phyloP scores from a whole-genome alignment of 2,888 invertebrate genomes.

The Plagiodera versicolora region DNA sequence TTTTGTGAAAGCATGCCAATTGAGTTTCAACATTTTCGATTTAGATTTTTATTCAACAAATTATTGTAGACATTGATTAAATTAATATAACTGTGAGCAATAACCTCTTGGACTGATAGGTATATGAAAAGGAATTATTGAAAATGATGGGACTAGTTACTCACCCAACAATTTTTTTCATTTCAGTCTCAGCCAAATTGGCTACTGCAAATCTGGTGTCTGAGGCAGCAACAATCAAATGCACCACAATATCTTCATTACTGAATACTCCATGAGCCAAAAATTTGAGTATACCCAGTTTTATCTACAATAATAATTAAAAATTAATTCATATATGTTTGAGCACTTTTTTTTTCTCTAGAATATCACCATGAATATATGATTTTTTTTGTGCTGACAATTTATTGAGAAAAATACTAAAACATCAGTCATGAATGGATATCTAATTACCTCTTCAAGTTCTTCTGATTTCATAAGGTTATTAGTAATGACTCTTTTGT shows the following conservation, averaged over 20 bases:
- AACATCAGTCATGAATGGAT: background rate
- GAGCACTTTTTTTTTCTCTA: too few relatives aligned
- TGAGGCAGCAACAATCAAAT: constrained; percentile 82
- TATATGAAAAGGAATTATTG: too few relatives aligned
- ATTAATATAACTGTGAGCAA: too few relatives aligned
- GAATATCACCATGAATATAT: too few relatives aligned
- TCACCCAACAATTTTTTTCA: constrained; percentile 76
- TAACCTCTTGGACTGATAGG: too few relatives aligned
- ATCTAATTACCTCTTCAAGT: constrained; percentile 69
- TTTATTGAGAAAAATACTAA: background rate
- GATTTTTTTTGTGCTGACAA: too few relatives aligned
- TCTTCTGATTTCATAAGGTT: constrained; percentile 74
- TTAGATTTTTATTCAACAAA: too few relatives aligned
- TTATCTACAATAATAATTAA: constrained; percentile 56
- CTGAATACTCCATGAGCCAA: constrained; percentile 76
- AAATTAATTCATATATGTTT: background rate
- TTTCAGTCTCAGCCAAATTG: constrained; percentile 81
- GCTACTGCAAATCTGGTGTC: constrained; percentile 89
- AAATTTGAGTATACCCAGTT: constrained; percentile 80
- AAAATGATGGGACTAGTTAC: too few relatives aligned
- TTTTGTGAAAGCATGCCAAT: too few relatives aligned
- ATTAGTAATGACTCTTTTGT: constrained; percentile 74
- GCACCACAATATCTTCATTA: constrained; percentile 72
- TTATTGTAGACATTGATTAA: too few relatives aligned
- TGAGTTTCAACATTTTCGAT: too few relatives aligned